Base-by-base conservation (phyloP, 2,113 vertebrate genomes). In the Callionymus lyra region DNA sequence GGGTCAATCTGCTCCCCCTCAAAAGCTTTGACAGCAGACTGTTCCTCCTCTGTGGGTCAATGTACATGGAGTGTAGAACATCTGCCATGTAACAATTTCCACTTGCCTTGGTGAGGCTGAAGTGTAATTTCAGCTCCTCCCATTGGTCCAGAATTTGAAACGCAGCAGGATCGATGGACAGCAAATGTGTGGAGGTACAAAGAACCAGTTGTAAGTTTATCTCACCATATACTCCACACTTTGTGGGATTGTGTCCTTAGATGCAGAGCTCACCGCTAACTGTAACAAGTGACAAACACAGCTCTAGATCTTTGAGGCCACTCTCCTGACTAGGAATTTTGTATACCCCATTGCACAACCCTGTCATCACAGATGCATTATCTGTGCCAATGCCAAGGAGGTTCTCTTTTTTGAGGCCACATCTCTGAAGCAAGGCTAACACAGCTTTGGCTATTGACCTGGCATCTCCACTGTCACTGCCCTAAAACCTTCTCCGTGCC, bases 401-500 rank as follows among this genome's bases (percentile, higher is more conserved):
- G 9, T 33, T 33, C 32, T 33, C 32, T 12, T 33, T 33, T 33
- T 33, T 3, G 9, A 33, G 32, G 12, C 32, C 32, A 33, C 2
- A 33, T 12, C 12, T 33, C 32, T 33, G 9, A 12, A 33, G 32
- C 9, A 33, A 33, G 12, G 32, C 32, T 12, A 33, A 9, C 9
- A 33, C 32, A 2, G 32, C 32, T 33, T 33, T 9, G 10, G 11
- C 1, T 35, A 34, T n/a, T 12, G 9, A 10, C n/a, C 34, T 9
- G 11, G 34, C 2, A 33, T 33, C 32, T 33, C 32, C 32, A 10
- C 32, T 12, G 47, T 64, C 71, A n/a, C n/a, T n/a, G n/a, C n/a
- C n/a, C n/a, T n/a, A n/a, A n/a, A n/a, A n/a, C n/a, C n/a, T n/a
- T n/a, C n/a, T n/a, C n/a, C n/a, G n/a, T n/a, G n/a, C n/a, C n/a